Evolutionary conservation across 1,140 invertebrate genomes (phyloP), one percentile per base, ranked within the genome.

Genomic region (Psix sp.): DNA sequence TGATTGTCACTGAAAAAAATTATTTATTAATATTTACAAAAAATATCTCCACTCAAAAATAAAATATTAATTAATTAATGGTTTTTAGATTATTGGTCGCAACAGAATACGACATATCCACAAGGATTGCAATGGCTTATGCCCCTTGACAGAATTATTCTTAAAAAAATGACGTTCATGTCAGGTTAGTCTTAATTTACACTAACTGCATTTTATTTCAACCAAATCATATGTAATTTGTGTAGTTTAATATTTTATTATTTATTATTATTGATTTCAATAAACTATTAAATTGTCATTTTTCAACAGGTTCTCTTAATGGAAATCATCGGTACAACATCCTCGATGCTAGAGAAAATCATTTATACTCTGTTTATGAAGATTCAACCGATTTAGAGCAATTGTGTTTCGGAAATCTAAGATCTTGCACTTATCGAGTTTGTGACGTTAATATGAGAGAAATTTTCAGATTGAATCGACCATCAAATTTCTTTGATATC

Each of bases 101-200:
- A 89, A 87, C 90, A 89, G 76, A 91, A 89, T 84, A 89, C 86
- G 89, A 95, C 92, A 83, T 96, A 93, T 89, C 96, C 94, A 45
- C 94, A 91, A 80, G 96, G 95, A 71, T 92, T 98, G 89, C 95
- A 96, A 90, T 98, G 95, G 90, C 92, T 98, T 88, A 94, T 94
- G 83, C 91, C 90, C 90, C 92, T 97, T 90, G 95, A 98, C 86
- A 92, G 95, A 76, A 87, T 98, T 35, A 88, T 96, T 51, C 90
- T 98, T 36, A 93, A 96, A 78, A 95, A 97, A 84, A 95, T 35
- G n/a, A 5, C 95, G 6, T 95, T 10, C 6, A 35, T 14, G 13
- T 11, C 33, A 13, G 13, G 14, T n/a, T n/a, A n/a, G n/a, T n/a
- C n/a, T n/a, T n/a, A n/a, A n/a, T n/a, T n/a, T n/a, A n/a, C n/a